Conservation (phyloP, 1,140 invertebrate species). For the Neuroterus valhalla region DNA sequence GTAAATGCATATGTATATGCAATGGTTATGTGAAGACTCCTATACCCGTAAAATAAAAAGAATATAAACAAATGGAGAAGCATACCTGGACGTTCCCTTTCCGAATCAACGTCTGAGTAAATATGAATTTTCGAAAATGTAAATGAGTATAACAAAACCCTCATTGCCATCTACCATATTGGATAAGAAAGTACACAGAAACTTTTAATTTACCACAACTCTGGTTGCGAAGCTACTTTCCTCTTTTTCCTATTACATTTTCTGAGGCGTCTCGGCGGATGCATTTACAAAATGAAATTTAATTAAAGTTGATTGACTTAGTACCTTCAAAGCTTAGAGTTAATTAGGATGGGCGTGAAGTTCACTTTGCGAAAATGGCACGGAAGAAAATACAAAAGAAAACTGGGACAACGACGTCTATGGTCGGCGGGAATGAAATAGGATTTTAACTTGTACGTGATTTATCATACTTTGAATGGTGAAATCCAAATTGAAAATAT, state of each 20-base stretch:
- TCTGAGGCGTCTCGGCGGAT: background rate
- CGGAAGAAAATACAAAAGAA: background rate
- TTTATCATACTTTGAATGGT: background rate
- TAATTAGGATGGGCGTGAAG: background rate
- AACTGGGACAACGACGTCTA: background rate
- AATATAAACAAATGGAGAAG: too few species aligned
- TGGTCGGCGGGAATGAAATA: background rate
- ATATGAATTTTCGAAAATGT: too few species aligned
- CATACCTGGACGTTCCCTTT: too few species aligned
- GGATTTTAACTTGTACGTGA: background rate
- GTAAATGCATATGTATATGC: too few species aligned
- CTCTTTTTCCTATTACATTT: background rate
- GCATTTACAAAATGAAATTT: conserved; percentile 1
- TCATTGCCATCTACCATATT: too few species aligned
- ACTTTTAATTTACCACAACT: background rate
- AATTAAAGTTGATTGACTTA: conserved; percentile 13
- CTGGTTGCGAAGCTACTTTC: background rate
- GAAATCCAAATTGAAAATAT: background rate
- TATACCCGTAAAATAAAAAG: too few species aligned
- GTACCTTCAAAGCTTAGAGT: conserved; percentile 1
- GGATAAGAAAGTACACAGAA: background rate
- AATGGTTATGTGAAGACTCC: too few species aligned
- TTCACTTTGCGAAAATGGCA: background rate
- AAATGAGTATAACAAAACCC: too few species aligned
- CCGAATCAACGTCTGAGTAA: too few species aligned